Base-by-base conservation (phyloP, 2,113 vertebrate genomes). In the Chlorodrepanis virens region DNA sequence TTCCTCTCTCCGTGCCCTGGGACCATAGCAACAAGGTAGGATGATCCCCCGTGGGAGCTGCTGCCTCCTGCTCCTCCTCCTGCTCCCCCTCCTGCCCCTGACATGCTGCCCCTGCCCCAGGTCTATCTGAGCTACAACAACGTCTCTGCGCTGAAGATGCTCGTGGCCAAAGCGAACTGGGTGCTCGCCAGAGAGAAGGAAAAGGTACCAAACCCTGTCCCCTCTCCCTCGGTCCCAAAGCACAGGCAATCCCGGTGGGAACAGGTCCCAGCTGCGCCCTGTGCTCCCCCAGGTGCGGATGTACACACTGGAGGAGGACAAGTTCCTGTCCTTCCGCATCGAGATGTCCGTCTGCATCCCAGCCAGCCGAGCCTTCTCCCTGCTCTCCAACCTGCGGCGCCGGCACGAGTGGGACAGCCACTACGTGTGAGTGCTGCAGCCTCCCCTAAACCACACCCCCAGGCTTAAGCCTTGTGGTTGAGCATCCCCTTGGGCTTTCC, bases 111-210 rank as follows among this genome's bases (percentile, higher is more conserved):
- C 39, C 79, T n/a, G n/a, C 39, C 82, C 25, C 96, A 99, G 99
- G 99, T 99, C 81, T 99, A 99, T 95, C 97, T 99, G 96, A 99
- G 99, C 98, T 99, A 99, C 97, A 99, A 99, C 98, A 99, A 99
- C 1, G 98, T 99, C 56, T 99, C 98, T 10, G 99, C 99, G 1
- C 98, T 99, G 96, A 99, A 99, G 97, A 98, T 98, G 44, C 98
- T 99, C 4, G 98, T 99, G 67, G 98, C 99, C 94, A 98, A 98
- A 90, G 97, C 97, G 18, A 98, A 98, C 98, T 99, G 99, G 99
- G 97, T 90, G 3, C 98, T 99, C 10, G 98, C 98, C 28, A 98
- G 98, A 2, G 99, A 99, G 94, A 98, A 98, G 96, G 98, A 98
- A 16, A 98, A 99, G 98, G 99, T 99, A 93, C 44, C 0, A 12